Percentiles rank a stretch among this genome's conserved stretches.
Evolutionary conservation across 2,113 vertebrate genomes (phyloP).

Genomic region (mouse (Mus musculus)): GRCm39 chr17:5115001-5115500

Average conservation of each 20-base stretch:
- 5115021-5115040: not conserved
- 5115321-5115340: not conserved
- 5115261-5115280: not conserved
- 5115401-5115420: not conserved
- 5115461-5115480: not conserved
- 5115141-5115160: constrained; percentile 3
- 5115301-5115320: not conserved
- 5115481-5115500: not conserved
- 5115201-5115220: not conserved
- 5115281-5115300: not conserved
- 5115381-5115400: not conserved
- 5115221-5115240: not conserved
- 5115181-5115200: not conserved
- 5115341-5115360: not conserved
- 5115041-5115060: not conserved
- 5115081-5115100: not conserved
- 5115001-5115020: not conserved
- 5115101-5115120: not conserved
- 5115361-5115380: not conserved
- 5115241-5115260: not conserved
- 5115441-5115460: not conserved
- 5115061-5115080: not conserved
- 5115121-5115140: constrained; percentile 6
- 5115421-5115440: not conserved
- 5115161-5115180: not conserved